Conservation (phyloP, 2,888 invertebrate genomes). For the Ichneumoninae sp. region DNA sequence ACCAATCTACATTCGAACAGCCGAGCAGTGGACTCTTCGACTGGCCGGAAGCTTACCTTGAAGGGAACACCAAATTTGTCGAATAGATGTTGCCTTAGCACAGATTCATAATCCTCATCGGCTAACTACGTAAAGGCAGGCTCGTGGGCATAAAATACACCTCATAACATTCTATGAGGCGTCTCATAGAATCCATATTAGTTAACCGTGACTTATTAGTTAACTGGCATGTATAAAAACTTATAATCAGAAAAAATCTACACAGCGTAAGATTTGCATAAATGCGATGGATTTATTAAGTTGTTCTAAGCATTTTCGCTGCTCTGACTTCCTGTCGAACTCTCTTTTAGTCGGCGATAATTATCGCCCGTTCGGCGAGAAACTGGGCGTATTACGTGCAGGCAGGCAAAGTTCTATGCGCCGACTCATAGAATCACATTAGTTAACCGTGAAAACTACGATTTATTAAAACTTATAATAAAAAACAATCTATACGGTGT, state of each 20-base stretch:
- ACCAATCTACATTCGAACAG: background rate
- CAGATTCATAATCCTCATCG: background rate
- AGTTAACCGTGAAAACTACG: background rate
- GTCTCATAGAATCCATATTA: background rate
- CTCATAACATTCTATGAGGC: background rate
- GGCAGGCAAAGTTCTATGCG: background rate
- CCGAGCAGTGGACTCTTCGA: background rate
- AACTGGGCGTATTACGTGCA: slow-evolving; percentile 85
- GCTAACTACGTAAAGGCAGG: background rate
- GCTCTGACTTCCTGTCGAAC: slow-evolving; percentile 90
- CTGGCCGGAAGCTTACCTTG: background rate
- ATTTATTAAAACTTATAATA: slow-evolving; percentile 49
- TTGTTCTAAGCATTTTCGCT: slow-evolving; percentile 95
- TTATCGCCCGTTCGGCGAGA: slow-evolving; percentile 89
- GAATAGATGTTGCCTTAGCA: background rate
- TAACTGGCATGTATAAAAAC: slow-evolving; percentile 10
- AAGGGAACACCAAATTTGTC: background rate
- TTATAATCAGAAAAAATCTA: background rate
- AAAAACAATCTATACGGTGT: slow-evolving; percentile 52
- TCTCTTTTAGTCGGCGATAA: slow-evolving; percentile 90
- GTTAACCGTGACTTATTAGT: background rate
- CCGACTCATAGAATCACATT: background rate
- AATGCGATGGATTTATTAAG: slow-evolving; percentile 77
- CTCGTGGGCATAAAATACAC: too few species aligned
- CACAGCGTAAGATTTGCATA: slow-evolving; percentile 41